phyloP scores from a whole-genome alignment of 1,140 invertebrate species.

The Drosophila tsacasi region DNA sequence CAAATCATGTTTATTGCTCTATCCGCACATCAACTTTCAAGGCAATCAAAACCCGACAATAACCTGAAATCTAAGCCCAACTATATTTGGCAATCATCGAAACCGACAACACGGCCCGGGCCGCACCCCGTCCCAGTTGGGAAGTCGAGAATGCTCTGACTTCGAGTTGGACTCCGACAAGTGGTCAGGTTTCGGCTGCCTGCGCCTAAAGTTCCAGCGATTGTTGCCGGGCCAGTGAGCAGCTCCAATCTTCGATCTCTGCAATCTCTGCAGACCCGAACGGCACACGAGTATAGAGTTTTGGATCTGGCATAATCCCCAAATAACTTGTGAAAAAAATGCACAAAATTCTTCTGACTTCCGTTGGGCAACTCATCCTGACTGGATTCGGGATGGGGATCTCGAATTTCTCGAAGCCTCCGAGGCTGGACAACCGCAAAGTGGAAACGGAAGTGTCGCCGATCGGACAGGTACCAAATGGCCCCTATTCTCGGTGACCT shows the following conservation, averaged over 20 bases:
- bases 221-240: constrained; percentile 57
- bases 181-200: constrained; percentile 40
- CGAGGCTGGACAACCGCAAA: constrained; percentile 75
- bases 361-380: constrained; percentile 63
- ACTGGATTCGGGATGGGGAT: constrained; percentile 31
- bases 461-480: constrained; percentile 46
- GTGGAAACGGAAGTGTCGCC: constrained; percentile 83
- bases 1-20: constrained; percentile 17
- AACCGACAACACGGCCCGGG: constrained; percentile 21
- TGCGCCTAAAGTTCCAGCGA: constrained; percentile 33
- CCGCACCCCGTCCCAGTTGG: constrained; percentile 51
- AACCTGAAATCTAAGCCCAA: constrained; percentile 48
- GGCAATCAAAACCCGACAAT: constrained; percentile 26
- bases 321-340: constrained; percentile 44
- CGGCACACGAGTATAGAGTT: constrained; percentile 67
- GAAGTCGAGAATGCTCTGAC: constrained; percentile 30
- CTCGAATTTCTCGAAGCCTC: constrained; percentile 40
- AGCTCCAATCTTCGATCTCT: constrained; percentile 23
- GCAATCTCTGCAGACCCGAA: constrained; percentile 11
- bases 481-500: constrained; percentile 67
- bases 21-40: constrained; percentile 27
- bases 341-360: constrained; percentile 60
- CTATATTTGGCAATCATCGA: constrained; percentile 46
- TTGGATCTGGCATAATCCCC: constrained; percentile 35
- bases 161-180: constrained; percentile 11